Conservation (phyloP, 2,113 vertebrate genomes). For the Tragelaphus imberbis region DNA sequence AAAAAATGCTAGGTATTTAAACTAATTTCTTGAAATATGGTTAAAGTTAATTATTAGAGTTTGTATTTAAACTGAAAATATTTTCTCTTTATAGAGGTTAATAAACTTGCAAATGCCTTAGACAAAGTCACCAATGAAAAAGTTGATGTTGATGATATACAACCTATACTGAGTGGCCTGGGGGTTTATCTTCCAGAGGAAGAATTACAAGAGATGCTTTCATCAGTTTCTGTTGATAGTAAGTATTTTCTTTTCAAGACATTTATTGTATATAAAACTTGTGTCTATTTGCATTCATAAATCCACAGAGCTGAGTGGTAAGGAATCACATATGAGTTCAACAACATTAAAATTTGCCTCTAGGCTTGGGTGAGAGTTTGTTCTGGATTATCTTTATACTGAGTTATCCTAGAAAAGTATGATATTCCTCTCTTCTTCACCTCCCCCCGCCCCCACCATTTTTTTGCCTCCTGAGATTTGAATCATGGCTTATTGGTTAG, state of each 20-base stretch:
- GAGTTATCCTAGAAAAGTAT: not conserved
- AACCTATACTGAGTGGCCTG: not conserved
- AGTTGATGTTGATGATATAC: not conserved
- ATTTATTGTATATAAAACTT: not conserved
- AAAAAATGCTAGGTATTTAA: not conserved
- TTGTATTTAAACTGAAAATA: not conserved
- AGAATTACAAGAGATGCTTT: not conserved
- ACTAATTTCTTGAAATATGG: not conserved
- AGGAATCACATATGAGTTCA: not conserved
- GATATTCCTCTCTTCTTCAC: not conserved
- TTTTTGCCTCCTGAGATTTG: not conserved
- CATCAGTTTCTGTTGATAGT: conserved; percentile 41
- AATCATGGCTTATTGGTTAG: not conserved
- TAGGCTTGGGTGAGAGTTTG: not conserved
- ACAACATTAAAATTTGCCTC: not conserved
- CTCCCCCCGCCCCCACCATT: not conserved
- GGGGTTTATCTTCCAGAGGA: conserved; percentile 25
- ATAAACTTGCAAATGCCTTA: conserved; percentile 12
- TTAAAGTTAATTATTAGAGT: not conserved
- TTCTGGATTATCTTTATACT: not conserved
- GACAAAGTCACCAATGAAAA: conserved; percentile 19
- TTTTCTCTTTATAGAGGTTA: conserved; percentile 42
- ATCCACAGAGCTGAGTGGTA: not conserved
- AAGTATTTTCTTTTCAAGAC: conserved; percentile 11
- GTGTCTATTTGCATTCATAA: not conserved